A percentile compares a stretch with the other conserved stretches of the same genome.
phyloP scores from a whole-genome alignment of 2,888 invertebrate genomes.

The Amblyjoppa proteus region DNA sequence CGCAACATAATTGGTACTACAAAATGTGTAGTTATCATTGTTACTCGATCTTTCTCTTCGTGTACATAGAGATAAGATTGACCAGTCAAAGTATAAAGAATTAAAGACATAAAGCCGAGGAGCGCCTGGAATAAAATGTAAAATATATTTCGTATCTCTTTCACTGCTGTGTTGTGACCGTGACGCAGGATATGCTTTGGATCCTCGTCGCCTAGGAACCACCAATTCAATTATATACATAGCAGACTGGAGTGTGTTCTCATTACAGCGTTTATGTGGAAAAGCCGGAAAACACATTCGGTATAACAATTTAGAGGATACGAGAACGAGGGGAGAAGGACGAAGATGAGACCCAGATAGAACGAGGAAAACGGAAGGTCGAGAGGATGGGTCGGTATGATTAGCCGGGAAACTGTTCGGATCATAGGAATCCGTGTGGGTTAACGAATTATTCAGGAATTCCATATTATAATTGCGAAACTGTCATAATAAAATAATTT shows the following conservation, averaged over 20 bases:
- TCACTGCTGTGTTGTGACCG: neutral
- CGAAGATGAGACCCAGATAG: neutral
- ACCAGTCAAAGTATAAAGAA: neutral
- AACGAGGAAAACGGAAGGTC: slow-evolving; percentile 5
- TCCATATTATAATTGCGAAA: slow-evolving; percentile 58
- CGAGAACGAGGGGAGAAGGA: slow-evolving; percentile 37
- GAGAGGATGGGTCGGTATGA: slow-evolving; percentile 10
- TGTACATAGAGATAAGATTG: neutral
- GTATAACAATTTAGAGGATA: slow-evolving; percentile 50
- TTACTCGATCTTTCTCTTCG: neutral
- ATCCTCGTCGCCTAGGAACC: neutral
- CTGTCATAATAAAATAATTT: slow-evolving; percentile 58
- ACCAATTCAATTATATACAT: slow-evolving; percentile 43
- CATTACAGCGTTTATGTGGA: slow-evolving; percentile 1
- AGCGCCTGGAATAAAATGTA: neutral
- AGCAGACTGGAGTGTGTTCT: neutral
- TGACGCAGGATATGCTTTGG: slow-evolving; percentile 12
- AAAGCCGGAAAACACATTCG: slow-evolving; percentile 24
- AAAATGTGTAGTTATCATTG: neutral
- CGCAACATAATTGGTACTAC: too few species aligned
- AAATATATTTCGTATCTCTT: neutral
- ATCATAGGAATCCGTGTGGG: neutral
- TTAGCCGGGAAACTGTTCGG: slow-evolving; percentile 54
- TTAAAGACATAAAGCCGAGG: neutral
- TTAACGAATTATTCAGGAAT: slow-evolving; percentile 57